Percentiles rank a stretch among this genome's conserved stretches.
These are phyloP conservation scores for Epizoanthus scotinus DNA, from an alignment of 92 coral and sea anemone species.

Conservation along the genomic window DNA sequence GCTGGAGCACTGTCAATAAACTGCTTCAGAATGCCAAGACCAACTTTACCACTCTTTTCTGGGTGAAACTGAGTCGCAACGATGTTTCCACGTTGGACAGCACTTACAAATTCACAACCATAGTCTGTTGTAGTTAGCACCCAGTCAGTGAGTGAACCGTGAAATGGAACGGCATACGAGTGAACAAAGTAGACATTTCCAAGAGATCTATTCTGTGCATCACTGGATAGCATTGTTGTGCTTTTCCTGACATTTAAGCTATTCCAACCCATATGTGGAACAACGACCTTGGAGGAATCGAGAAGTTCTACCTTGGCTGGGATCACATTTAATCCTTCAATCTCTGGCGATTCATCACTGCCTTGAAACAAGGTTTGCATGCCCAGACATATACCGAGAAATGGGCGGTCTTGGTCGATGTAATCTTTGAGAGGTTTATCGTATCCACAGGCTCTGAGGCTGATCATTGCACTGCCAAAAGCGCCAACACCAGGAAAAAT, in stretches of 20 bases:
- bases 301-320: conserved; percentile 51
- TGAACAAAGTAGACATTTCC: conserved; percentile 65
- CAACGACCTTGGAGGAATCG: conserved; percentile 46
- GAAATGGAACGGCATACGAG: conserved; percentile 49
- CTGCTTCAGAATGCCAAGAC: conserved; percentile 42
- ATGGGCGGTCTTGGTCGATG: conserved; percentile 52
- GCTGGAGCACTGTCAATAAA: conserved; percentile 39
- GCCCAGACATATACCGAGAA: conserved; percentile 58
- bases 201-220: conserved; percentile 16
- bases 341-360: conserved; percentile 59
- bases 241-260: conserved; percentile 47
- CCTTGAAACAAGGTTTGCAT: conserved; percentile 55
- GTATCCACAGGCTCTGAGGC: conserved; percentile 40
- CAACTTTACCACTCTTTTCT: conserved; percentile 59
- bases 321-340: conserved; percentile 46
- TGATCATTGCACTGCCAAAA: conserved; percentile 65
- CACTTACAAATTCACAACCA: conserved; percentile 57
- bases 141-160: conserved; percentile 38
- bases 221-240: conserved; percentile 38
- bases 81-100: conserved; percentile 50
- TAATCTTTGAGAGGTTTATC: conserved; percentile 53
- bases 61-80: conserved; percentile 66
- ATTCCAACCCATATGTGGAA: conserved; percentile 71
- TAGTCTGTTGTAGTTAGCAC: conserved; percentile 55
- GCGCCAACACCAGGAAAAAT: conserved; percentile 70